phyloP scores from a whole-genome alignment of 1,140 invertebrate species.

The Drosophila erecta region DNA sequence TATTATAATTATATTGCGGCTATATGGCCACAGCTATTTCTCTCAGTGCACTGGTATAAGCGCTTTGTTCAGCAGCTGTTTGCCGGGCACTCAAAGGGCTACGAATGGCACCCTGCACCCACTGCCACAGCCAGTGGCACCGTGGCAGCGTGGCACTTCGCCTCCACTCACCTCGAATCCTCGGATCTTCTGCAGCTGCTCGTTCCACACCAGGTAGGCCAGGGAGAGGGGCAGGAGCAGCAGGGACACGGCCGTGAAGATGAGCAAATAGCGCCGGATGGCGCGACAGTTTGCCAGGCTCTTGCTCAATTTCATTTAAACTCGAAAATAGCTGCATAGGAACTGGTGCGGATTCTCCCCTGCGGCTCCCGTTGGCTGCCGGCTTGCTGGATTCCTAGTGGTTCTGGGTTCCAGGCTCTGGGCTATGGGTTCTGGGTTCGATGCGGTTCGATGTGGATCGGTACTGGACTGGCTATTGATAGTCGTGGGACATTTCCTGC shows the following conservation, averaged over 20 bases:
- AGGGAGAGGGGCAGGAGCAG: constrained; percentile 75
- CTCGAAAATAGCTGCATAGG: constrained; percentile 69
- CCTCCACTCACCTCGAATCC: constrained; percentile 80
- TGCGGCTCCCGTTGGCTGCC: constrained; percentile 33
- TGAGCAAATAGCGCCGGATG: constrained; percentile 82
- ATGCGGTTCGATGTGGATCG: constrained; percentile 20
- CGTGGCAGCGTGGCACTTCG: not conserved
- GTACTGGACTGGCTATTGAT: constrained; percentile 37
- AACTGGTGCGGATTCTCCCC: constrained; percentile 53
- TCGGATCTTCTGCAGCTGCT: constrained; percentile 83
- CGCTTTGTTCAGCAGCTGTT: constrained; percentile 37
- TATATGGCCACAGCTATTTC: not conserved
- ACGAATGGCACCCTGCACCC: not conserved
- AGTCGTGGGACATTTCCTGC: constrained; percentile 45
- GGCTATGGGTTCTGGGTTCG: not conserved
- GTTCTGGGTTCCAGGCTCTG: not conserved
- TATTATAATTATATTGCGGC: no score
- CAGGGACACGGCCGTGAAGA: constrained; percentile 80
- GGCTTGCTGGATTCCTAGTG: not conserved
- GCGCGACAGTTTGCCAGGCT: constrained; percentile 81
- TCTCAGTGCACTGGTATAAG: constrained; percentile 20
- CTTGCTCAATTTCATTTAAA: constrained; percentile 83
- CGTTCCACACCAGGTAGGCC: constrained; percentile 81
- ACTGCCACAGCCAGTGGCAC: not conserved
- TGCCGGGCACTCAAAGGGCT: constrained; percentile 35